These are phyloP conservation scores for Carcharodon carcharias DNA, from an alignment of 2,797 vertebrate genomes.

Conservation along the genomic window DNA sequence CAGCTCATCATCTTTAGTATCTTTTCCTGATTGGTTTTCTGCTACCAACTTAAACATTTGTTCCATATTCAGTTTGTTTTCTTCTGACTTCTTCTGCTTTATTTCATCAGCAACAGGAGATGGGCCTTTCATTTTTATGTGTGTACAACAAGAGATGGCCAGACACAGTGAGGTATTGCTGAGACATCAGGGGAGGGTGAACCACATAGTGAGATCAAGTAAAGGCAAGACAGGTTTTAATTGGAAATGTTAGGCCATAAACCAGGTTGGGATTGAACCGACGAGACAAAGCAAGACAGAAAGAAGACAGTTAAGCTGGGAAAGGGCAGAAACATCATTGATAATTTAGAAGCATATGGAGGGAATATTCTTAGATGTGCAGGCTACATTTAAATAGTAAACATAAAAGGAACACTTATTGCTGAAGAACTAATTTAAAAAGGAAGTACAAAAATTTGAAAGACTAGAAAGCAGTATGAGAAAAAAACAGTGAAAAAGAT, in stretches of 20 bases:
- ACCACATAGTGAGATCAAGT: neutral
- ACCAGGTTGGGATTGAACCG: neutral
- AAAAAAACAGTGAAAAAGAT: neutral
- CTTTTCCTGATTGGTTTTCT: neutral
- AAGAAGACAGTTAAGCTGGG: neutral
- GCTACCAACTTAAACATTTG: neutral
- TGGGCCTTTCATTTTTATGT: neutral
- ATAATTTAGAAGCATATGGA: constrained; percentile 12
- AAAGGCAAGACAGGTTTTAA: neutral
- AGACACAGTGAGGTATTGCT: neutral
- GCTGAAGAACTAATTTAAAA: neutral
- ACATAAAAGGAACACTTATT: neutral
- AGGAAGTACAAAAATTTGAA: neutral
- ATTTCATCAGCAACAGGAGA: neutral
- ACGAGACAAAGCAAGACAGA: neutral
- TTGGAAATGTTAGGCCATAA: neutral
- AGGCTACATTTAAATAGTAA: neutral
- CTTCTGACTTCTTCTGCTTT: neutral
- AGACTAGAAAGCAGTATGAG: neutral
- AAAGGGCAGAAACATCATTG: neutral
- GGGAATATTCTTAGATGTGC: neutral
- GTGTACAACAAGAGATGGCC: neutral
- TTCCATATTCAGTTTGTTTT: neutral
- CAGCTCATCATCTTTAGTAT: neutral
- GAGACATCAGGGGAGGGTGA: neutral